Evolutionary conservation across 1,140 invertebrate species (phyloP).

Genomic region (Neotoxoptera formosana): DNA sequence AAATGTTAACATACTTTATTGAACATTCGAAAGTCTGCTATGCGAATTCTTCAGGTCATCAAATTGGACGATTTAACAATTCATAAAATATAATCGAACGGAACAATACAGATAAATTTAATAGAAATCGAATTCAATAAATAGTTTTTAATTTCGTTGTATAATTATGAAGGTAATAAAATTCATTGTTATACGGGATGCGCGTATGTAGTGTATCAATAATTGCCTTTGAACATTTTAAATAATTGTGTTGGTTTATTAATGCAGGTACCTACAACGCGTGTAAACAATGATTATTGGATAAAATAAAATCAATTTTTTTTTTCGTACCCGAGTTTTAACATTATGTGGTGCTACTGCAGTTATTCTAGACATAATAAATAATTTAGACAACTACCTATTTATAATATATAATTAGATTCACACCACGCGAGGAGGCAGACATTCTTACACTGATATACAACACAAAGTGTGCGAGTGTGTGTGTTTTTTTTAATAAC

Average conservation of each 20-base stretch:
- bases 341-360: no score
- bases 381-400: neutral
- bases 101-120: neutral
- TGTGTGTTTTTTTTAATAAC: neutral
- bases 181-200: neutral
- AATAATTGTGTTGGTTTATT: neutral
- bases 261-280: neutral
- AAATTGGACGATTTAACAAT: neutral
- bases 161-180: neutral
- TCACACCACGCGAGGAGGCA: neutral
- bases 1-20: neutral
- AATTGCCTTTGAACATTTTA: neutral
- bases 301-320: neutral
- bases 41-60: neutral
- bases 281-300: neutral
- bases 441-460: neutral
- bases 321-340: no score
- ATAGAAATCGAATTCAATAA: neutral
- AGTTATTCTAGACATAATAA: neutral
- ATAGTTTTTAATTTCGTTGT: neutral
- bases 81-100: neutral
- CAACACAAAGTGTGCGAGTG: neutral
- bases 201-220: neutral
- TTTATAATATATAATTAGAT: conserved; percentile 20
- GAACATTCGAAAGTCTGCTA: neutral